Conservation (phyloP, 2,888 invertebrate species). For the Malthinus seriepunctatus region DNA sequence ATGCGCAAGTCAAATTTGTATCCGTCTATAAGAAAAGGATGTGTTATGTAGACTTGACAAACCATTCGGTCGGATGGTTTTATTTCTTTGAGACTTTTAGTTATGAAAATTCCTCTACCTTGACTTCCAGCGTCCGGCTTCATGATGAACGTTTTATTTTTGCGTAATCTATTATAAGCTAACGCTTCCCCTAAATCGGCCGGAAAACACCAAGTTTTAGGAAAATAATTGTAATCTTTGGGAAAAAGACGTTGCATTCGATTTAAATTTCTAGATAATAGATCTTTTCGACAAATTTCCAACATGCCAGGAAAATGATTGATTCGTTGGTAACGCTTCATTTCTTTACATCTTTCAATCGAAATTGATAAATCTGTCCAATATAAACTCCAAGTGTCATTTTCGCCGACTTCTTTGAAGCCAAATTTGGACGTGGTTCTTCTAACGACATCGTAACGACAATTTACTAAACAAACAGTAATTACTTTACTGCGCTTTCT, state of each 20-base stretch:
- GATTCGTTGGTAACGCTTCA: slow-evolving; percentile 90
- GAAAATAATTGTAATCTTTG: slow-evolving; percentile 89
- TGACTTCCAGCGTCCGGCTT: slow-evolving; percentile 92
- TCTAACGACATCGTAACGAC: slow-evolving; percentile 74
- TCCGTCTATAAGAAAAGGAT: slow-evolving; percentile 86
- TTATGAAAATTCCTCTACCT: slow-evolving; percentile 86
- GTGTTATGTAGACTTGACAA: slow-evolving; percentile 77
- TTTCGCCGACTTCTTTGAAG: slow-evolving; percentile 77
- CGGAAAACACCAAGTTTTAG: slow-evolving; percentile 92
- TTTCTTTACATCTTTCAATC: slow-evolving; percentile 84
- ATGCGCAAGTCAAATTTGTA: slow-evolving; percentile 92
- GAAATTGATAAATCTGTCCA: slow-evolving; percentile 91
- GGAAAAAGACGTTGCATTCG: slow-evolving; percentile 88
- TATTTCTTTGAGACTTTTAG: slow-evolving; percentile 78
- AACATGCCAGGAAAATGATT: slow-evolving; percentile 82
- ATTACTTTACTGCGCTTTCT: slow-evolving; percentile 44
- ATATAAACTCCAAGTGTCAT: slow-evolving; percentile 85
- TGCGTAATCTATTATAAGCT: slow-evolving; percentile 71
- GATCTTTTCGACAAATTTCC: slow-evolving; percentile 73
- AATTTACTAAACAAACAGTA: slow-evolving; percentile 70
- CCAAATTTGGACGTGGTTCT: slow-evolving; percentile 71
- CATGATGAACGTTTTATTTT: slow-evolving; percentile 79
- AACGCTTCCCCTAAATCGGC: slow-evolving; percentile 80
- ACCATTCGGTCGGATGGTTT: slow-evolving; percentile 82
- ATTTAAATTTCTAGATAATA: slow-evolving; percentile 85